Evolutionary conservation across 2,113 vertebrate species (phyloP).

Genomic region (Micronisus gabar): DNA sequence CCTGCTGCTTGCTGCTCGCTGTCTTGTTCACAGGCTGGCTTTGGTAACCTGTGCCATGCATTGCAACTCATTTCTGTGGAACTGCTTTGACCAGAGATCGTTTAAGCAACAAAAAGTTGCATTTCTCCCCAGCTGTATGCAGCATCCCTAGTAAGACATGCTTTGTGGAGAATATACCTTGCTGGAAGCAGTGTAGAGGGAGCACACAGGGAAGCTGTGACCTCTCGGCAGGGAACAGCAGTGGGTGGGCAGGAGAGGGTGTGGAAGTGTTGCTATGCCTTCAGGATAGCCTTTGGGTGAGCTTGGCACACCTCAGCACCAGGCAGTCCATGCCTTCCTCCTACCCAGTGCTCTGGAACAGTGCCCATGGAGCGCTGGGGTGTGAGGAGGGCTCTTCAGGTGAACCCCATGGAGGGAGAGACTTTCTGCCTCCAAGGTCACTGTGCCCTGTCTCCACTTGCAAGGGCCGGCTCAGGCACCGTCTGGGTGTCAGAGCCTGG

Average conservation of each 20-base stretch:
- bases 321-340: neutral
- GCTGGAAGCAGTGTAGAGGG: neutral
- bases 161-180: neutral
- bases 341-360: fast-evolving
- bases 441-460: neutral
- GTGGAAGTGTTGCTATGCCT: neutral
- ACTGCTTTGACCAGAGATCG: neutral
- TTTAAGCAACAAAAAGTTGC: neutral
- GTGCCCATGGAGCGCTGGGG: fast-evolving
- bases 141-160: fast-evolving
- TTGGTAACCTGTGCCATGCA: neutral
- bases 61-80: neutral
- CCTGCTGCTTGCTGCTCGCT: neutral
- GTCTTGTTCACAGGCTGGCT: neutral
- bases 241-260: neutral
- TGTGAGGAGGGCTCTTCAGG: neutral
- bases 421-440: neutral
- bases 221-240: neutral
- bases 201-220: fast-evolving
- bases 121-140: neutral
- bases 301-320: neutral
- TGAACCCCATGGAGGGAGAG: neutral
- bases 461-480: neutral
- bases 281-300: neutral
- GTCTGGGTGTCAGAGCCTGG: fast-evolving